phyloP scores from a whole-genome alignment of 2,113 vertebrate genomes.

The Steatornis caripensis region DNA sequence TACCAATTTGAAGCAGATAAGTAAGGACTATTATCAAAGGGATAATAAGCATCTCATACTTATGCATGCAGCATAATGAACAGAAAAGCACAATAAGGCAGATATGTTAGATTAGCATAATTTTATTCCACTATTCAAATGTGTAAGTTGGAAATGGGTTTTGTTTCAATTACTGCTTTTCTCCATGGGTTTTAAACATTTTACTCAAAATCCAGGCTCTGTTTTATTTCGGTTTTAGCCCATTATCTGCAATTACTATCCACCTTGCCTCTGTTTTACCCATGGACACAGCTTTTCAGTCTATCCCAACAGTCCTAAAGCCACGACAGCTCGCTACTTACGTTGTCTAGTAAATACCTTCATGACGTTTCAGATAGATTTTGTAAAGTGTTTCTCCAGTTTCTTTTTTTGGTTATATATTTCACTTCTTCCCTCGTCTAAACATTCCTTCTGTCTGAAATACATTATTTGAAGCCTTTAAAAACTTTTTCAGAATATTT shows the following conservation, averaged over 20 bases:
- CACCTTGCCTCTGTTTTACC: slow-evolving; percentile 11
- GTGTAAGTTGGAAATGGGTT: slow-evolving; percentile 58
- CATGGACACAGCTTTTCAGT: neutral
- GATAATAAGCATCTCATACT: slow-evolving; percentile 68
- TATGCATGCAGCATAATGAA: slow-evolving; percentile 66
- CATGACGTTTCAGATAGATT: neutral
- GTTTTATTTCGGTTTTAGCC: slow-evolving; percentile 32
- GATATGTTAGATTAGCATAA: slow-evolving; percentile 73
- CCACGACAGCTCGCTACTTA: neutral
- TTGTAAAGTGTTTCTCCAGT: neutral
- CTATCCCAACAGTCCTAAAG: neutral
- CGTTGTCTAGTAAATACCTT: neutral
- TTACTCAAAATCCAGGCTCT: slow-evolving; percentile 38
- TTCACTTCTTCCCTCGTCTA: neutral
- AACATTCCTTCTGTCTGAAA: neutral
- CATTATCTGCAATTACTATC: slow-evolving; percentile 24
- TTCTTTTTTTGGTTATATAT: neutral
- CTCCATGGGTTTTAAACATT: slow-evolving; percentile 50
- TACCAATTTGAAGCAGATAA: slow-evolving; percentile 67
- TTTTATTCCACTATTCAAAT: slow-evolving; percentile 70
- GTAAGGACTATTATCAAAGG: slow-evolving; percentile 63
- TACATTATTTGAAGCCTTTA: neutral
- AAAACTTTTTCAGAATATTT: neutral
- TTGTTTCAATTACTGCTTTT: slow-evolving; percentile 68
- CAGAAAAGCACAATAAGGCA: slow-evolving; percentile 65